Conservation (phyloP, 2,113 vertebrate species). For the Vidua chalybeata region DNA sequence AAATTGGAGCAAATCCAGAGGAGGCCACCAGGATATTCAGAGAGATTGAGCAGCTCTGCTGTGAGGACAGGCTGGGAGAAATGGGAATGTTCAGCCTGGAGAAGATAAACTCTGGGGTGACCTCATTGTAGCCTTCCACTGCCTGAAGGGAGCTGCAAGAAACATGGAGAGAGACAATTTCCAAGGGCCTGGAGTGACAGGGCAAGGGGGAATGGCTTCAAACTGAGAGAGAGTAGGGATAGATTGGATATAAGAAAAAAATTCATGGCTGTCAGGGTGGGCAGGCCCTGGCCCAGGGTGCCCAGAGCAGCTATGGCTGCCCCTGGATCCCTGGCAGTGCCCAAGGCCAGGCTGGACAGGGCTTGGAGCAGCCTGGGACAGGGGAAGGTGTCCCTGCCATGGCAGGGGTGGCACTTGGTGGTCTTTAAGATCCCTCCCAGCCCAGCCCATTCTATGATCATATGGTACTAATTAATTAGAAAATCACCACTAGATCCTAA, state of each 20-base stretch:
- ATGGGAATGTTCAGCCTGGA: not conserved
- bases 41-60: not conserved
- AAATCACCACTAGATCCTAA: not conserved
- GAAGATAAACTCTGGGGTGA: not conserved
- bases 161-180: not conserved
- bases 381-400: not conserved
- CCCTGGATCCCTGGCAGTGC: not conserved
- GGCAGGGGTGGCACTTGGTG: not conserved
- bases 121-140: not conserved
- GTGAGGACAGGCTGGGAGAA: not conserved
- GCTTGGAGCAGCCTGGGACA: not conserved
- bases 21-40: not conserved
- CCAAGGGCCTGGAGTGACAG: not conserved
- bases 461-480: not conserved
- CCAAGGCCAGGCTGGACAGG: not conserved
- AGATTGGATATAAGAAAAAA: not conserved
- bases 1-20: not conserved
- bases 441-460: not conserved
- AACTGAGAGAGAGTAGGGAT: rapidly evolving
- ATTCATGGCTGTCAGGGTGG: rapidly evolving
- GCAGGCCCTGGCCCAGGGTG: not conserved
- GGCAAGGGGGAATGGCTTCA: not conserved
- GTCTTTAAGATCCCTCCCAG: not conserved
- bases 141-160: not conserved
- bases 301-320: not conserved